Percentiles rank a stretch among this genome's conserved stretches.
Conservation (phyloP, 2,888 invertebrate species). For the Ophraella communa region DNA sequence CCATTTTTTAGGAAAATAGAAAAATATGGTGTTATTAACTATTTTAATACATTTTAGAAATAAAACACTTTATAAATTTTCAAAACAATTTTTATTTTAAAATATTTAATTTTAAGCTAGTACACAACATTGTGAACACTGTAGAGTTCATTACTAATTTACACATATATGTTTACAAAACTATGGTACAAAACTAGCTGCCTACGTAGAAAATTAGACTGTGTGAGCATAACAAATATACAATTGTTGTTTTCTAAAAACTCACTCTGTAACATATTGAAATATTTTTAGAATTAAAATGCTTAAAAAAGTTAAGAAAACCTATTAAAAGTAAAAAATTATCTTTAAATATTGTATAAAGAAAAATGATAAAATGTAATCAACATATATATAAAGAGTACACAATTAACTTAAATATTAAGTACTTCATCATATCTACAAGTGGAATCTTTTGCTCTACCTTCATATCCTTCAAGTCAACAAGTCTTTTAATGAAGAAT, state of each 20-base stretch:
- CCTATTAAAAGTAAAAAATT: neutral
- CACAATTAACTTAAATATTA: no score
- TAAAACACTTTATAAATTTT: slow-evolving; percentile 31
- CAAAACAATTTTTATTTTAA: slow-evolving; percentile 53
- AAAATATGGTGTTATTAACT: neutral
- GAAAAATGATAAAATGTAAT: no score
- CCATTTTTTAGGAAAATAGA: no score
- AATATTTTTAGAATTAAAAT: slow-evolving; percentile 34
- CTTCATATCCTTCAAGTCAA: no score
- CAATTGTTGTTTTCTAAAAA: slow-evolving; percentile 47
- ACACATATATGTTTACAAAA: slow-evolving; percentile 63
- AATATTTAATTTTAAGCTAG: slow-evolving; percentile 53
- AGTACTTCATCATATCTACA: no score
- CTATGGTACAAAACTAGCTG: slow-evolving; percentile 66
- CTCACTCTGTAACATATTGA: slow-evolving; percentile 47
- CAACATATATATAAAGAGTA: no score
- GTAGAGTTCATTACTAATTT: slow-evolving; percentile 49
- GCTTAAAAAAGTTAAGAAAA: neutral
- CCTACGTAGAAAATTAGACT: slow-evolving; percentile 64
- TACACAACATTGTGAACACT: slow-evolving; percentile 55
- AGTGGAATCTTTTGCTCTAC: no score
- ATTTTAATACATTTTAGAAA: neutral
- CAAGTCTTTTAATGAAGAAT: neutral
- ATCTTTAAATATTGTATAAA: neutral
- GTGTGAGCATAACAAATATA: slow-evolving; percentile 57